Evolutionary conservation across 1,140 invertebrate genomes (phyloP).

Genomic region (Telenomus remus): DNA sequence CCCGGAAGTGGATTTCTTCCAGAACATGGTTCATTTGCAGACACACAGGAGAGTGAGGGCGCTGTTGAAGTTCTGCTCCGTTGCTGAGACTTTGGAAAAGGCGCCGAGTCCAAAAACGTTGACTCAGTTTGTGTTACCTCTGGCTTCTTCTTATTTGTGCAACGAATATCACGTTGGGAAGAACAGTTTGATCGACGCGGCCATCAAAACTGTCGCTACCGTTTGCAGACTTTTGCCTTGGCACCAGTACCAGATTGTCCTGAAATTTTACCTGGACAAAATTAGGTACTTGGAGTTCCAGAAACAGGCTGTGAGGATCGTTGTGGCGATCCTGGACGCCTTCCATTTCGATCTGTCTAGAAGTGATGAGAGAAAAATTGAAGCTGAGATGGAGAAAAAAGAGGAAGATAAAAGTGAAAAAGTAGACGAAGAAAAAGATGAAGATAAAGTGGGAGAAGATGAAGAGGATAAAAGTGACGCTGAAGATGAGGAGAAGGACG

Average conservation of each 20-base stretch:
- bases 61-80: constrained; percentile 80
- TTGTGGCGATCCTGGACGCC: constrained; percentile 89
- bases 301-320: constrained; percentile 87
- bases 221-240: constrained; percentile 88
- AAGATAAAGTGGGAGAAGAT: constrained; percentile 51
- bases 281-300: constrained; percentile 85
- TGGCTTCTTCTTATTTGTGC: constrained; percentile 87
- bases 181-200: constrained; percentile 88
- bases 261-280: constrained; percentile 87
- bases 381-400: constrained; percentile 51
- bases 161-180: constrained; percentile 85
- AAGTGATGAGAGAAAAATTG: constrained; percentile 49
- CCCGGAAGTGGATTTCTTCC: constrained; percentile 94
- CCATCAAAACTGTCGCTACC: constrained; percentile 84
- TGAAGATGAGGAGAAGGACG: constrained; percentile 42
- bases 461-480: constrained; percentile 59
- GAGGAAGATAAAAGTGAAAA: constrained; percentile 59
- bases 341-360: constrained; percentile 94
- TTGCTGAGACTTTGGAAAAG: constrained; percentile 77
- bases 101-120: constrained; percentile 82
- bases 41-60: constrained; percentile 88
- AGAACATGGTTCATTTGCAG: constrained; percentile 92
- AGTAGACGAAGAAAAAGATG: constrained; percentile 7
- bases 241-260: constrained; percentile 88
- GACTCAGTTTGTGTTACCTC: constrained; percentile 89